Percentiles rank a stretch among this genome's conserved stretches.
Evolutionary conservation across 2,797 vertebrate species (phyloP).

Genomic region (Siniperca scherzeri): DNA sequence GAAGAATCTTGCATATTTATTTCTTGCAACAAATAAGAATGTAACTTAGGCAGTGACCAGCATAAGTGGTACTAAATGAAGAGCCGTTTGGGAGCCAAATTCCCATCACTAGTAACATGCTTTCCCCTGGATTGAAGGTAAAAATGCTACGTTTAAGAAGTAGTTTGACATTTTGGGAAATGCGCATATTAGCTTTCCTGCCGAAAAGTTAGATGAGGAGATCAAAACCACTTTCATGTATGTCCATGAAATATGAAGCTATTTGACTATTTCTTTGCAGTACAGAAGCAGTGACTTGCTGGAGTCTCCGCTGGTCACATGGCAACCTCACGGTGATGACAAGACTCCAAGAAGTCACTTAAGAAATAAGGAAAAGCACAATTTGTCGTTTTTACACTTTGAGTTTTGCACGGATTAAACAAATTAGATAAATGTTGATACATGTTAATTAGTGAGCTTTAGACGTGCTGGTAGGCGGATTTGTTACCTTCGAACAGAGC

Average conservation of each 20-base stretch:
- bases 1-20: no score
- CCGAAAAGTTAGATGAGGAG: neutral
- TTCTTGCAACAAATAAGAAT: no score
- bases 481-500: neutral
- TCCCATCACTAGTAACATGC: neutral
- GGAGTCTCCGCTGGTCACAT: neutral
- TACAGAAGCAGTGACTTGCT: neutral
- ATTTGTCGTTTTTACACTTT: neutral
- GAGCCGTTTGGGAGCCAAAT: no score
- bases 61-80: no score
- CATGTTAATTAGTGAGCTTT: neutral
- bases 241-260: neutral
- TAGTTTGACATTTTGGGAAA: neutral
- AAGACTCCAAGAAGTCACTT: neutral
- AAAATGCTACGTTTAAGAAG: neutral
- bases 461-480: neutral
- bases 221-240: neutral
- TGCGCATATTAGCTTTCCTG: neutral
- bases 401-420: neutral
- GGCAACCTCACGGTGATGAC: neutral
- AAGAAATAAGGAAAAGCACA: neutral
- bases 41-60: no score
- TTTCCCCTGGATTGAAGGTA: neutral
- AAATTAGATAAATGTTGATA: neutral
- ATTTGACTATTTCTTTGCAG: neutral